Evolutionary conservation across 2,113 vertebrate genomes (phyloP), one percentile per base, ranked within the genome.

Genomic region (Ictalurus furcatus): DNA sequence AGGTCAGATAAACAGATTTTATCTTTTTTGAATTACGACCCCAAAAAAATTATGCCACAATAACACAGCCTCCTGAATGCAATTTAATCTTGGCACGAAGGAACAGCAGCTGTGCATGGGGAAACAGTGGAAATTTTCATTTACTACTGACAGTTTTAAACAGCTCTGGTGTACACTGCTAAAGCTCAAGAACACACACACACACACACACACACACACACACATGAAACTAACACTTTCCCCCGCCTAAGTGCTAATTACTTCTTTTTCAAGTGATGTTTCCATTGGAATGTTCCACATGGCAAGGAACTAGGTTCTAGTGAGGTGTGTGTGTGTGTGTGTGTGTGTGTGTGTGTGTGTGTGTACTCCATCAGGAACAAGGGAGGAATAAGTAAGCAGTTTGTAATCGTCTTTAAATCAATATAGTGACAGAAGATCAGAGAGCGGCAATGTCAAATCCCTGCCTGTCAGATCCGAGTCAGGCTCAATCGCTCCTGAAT

Each of bases 351-450:
- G 34, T 81, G 28, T 87, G 67, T 69, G n/a, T 40, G 86, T 81
- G 86, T 80, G 56, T 44, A 85, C 71, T 89, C 11, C 40, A 81
- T 48, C n/a, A 44, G 34, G 52, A 88, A 71, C 25, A 73, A 89
- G 86, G 61, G 52, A 37, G 87, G 87, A 90, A 40, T 37, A 30
- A 67, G 84, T 90, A 88, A 88, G 59, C 48, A 86, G 63, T 58
- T 25, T 52, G 58, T 91, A 88, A 91, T 90, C 85, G 85, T 83
- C 90, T 89, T 82, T 90, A 88, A 89, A 91, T 91, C 90, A 90
- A 91, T 88, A 91, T 88, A 78, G 84, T 91, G 88, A 89, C 90
- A 85, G 76, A 58, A 83, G 85, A 87, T 87, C 23, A 65, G 76
- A 90, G 25, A 11, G 61, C 58, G 34, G 67, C 76, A 88, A 44